These are phyloP conservation scores for Hypocryptadius cinnamomeus DNA, from an alignment of 2,113 vertebrate species.

Conservation along the genomic window DNA sequence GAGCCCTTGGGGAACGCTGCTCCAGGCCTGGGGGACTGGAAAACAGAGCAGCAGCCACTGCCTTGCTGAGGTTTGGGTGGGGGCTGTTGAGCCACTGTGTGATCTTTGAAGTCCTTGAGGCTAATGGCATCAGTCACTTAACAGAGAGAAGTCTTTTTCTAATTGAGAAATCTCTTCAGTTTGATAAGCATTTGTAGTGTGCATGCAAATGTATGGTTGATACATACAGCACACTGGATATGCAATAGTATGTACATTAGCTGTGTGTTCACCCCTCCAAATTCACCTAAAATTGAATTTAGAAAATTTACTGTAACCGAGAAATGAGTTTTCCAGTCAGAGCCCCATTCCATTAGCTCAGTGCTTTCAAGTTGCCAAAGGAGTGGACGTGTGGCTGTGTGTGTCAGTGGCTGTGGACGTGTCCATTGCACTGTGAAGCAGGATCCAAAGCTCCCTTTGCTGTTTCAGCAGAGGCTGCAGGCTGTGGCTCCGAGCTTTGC, in stretches of 20 bases:
- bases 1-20: neutral
- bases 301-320: neutral
- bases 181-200: neutral
- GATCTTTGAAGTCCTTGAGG: neutral
- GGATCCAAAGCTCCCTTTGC: neutral
- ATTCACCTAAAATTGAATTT: neutral
- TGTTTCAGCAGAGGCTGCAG: neutral
- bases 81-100: neutral
- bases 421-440: accelerated
- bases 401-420: accelerated
- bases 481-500: neutral
- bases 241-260: neutral
- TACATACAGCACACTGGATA: neutral
- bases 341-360: neutral
- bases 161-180: neutral
- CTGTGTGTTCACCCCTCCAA: neutral
- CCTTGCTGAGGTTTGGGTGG: neutral
- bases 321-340: neutral
- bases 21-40: neutral
- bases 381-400: too few relatives aligned
- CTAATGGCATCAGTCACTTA: neutral
- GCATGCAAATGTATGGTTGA: neutral
- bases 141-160: neutral
- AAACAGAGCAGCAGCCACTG: neutral
- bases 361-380: neutral